phyloP scores from a whole-genome alignment of 1,140 invertebrate species.

The Drosophila persimilis region DNA sequence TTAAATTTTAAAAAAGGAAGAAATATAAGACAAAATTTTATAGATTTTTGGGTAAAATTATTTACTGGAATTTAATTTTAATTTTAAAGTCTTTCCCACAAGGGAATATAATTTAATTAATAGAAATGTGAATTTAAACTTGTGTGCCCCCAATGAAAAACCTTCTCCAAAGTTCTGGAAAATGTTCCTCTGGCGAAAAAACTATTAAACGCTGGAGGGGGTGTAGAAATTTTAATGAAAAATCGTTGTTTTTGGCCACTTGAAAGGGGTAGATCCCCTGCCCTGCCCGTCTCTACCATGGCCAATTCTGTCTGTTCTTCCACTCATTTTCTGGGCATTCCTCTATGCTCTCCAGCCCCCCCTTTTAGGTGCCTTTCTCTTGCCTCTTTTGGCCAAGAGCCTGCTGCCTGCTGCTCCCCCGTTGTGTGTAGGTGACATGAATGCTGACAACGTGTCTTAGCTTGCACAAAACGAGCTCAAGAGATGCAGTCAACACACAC shows the following conservation, averaged over 20 bases:
- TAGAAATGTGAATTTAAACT: not conserved
- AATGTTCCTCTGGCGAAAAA: conserved; percentile 1
- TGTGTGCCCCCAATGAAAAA: conserved; percentile 4
- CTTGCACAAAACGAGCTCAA: conserved; percentile 79
- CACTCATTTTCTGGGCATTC: not conserved
- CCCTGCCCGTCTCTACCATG: no score
- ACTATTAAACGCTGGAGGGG: conserved; percentile 63
- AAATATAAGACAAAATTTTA: no score
- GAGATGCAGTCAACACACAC: conserved; percentile 51
- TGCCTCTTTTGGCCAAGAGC: not conserved
- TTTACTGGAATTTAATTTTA: not conserved
- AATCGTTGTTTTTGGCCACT: conserved; percentile 72
- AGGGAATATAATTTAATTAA: not conserved
- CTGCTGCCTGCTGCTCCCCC: no score
- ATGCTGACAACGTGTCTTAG: conserved; percentile 81
- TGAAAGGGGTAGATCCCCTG: conserved; percentile 36
- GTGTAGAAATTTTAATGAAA: conserved; percentile 71
- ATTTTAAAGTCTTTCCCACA: not conserved
- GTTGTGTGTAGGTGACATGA: conserved; percentile 62
- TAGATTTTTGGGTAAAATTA: no score
- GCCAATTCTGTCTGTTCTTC: not conserved
- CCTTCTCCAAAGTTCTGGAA: no score
- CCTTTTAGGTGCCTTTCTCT: not conserved
- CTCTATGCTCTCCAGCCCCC: not conserved
- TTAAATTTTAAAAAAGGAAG: conserved; percentile 9